Percentiles rank a stretch among this genome's conserved stretches.
These are phyloP conservation scores for Rhipidura dahli DNA, from an alignment of 2,113 vertebrate genomes.

Conservation along the genomic window DNA sequence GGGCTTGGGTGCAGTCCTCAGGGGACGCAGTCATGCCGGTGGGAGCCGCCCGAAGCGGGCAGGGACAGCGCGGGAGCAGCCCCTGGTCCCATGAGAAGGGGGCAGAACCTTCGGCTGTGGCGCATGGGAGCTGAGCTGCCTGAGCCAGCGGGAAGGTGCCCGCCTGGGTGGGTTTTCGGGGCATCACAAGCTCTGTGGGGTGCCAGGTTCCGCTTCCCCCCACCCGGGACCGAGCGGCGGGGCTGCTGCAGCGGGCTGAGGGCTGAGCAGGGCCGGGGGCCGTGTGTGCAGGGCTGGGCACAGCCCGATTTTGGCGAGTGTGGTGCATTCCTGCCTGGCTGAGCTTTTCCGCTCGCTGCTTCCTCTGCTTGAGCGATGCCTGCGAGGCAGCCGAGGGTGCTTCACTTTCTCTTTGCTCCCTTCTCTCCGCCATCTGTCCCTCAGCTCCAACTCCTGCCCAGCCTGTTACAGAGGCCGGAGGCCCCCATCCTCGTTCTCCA, in stretches of 20 bases:
- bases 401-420: not conserved
- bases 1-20: not conserved
- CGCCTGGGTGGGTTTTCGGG: not conserved
- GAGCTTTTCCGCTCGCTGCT: not conserved
- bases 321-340: not conserved
- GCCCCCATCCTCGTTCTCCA: not conserved
- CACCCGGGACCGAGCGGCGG: fast-evolving
- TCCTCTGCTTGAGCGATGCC: not conserved
- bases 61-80: not conserved
- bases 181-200: fast-evolving
- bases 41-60: not conserved
- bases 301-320: not conserved
- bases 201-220: not conserved
- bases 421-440: not conserved
- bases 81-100: not conserved
- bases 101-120: not conserved
- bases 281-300: not conserved
- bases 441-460: not conserved
- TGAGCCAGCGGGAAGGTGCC: not conserved
- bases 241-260: not conserved
- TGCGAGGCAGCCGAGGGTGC: not conserved
- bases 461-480: not conserved
- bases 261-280: not conserved
- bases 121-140: not conserved
- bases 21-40: too few relatives aligned